These are phyloP conservation scores for Acromyrmex charruanus DNA, from an alignment of 1,140 invertebrate genomes.

Conservation along the genomic window DNA sequence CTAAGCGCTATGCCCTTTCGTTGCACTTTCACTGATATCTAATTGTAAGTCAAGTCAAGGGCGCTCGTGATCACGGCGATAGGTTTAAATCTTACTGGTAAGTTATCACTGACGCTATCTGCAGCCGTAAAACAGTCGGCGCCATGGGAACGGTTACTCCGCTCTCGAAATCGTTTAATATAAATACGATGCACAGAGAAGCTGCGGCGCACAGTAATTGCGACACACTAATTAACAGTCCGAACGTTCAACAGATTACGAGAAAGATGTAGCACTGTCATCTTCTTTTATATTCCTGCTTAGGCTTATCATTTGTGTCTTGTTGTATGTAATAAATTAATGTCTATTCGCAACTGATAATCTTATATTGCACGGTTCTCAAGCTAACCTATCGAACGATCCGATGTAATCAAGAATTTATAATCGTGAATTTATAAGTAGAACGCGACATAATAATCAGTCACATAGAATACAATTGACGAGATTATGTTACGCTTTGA, in stretches of 20 bases:
- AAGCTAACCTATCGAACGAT: neutral
- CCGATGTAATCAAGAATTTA: conserved; percentile 41
- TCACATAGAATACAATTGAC: neutral
- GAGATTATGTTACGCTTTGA: conserved; percentile 9
- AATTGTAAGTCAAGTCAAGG: conserved; percentile 61
- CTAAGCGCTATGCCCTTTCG: conserved; percentile 63
- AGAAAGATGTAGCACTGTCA: conserved; percentile 4
- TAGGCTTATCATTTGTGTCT: conserved; percentile 5
- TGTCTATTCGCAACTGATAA: conserved; percentile 19
- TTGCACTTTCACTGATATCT: conserved; percentile 54
- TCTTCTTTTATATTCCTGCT: conserved; percentile 43
- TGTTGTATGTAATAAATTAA: conserved; percentile 58
- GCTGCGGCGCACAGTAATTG: conserved; percentile 9
- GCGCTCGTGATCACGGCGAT: conserved; percentile 52
- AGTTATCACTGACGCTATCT: conserved; percentile 62
- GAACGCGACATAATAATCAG: conserved; percentile 50
- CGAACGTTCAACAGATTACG: conserved; percentile 54
- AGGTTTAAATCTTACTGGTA: conserved; percentile 46
- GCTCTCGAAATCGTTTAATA: conserved; percentile 56
- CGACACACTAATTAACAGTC: conserved; percentile 63
- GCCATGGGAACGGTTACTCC: conserved; percentile 35
- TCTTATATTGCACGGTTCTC: conserved; percentile 17
- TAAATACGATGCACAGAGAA: neutral
- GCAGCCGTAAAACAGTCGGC: neutral
- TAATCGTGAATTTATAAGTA: conserved; percentile 26